Conservation (phyloP, 2,113 vertebrate genomes). For the Scomber japonicus region DNA sequence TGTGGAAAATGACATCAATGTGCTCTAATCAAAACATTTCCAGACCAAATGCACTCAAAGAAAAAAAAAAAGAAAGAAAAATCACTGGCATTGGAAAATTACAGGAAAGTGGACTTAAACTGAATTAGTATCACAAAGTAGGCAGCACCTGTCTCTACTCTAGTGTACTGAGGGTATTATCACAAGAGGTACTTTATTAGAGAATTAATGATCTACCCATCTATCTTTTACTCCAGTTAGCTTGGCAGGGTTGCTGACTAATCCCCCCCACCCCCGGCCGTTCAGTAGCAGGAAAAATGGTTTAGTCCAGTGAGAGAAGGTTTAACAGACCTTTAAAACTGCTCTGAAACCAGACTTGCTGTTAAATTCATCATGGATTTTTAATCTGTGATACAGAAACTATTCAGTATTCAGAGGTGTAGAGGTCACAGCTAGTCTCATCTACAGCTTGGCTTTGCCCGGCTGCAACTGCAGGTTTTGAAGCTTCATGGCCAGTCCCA, state of each 20-base stretch:
- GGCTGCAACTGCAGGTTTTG: conserved; percentile 94
- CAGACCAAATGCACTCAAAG: conserved; percentile 17
- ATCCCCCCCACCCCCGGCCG: conserved; percentile 11
- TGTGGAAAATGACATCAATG: conserved; percentile 19
- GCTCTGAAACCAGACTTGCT: conserved; percentile 9
- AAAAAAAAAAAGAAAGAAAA: background rate
- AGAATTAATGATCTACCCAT: conserved; percentile 40
- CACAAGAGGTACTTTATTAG: conserved; percentile 23
- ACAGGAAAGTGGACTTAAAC: conserved; percentile 25
- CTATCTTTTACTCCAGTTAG: conserved; percentile 23
- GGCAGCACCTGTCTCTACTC: conserved; percentile 19
- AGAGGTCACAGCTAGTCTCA: conserved; percentile 9
- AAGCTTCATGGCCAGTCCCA: conserved; percentile 97
- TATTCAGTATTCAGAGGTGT: conserved; percentile 4
- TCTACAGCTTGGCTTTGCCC: conserved; percentile 92
- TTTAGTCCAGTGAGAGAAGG: conserved; percentile 21
- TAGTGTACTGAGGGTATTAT: background rate
- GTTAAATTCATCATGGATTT: conserved; percentile 9
- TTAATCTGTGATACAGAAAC: background rate
- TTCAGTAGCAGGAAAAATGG: conserved; percentile 18
- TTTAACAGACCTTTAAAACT: background rate
- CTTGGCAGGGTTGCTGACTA: conserved; percentile 26
- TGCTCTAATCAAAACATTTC: conserved; percentile 18
- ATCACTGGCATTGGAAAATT: conserved; percentile 13
- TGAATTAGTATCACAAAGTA: conserved; percentile 37